Percentiles rank a stretch among this genome's conserved stretches.
phyloP scores from a whole-genome alignment of 2,888 invertebrate species.

The Osedax fenrisi region DNA sequence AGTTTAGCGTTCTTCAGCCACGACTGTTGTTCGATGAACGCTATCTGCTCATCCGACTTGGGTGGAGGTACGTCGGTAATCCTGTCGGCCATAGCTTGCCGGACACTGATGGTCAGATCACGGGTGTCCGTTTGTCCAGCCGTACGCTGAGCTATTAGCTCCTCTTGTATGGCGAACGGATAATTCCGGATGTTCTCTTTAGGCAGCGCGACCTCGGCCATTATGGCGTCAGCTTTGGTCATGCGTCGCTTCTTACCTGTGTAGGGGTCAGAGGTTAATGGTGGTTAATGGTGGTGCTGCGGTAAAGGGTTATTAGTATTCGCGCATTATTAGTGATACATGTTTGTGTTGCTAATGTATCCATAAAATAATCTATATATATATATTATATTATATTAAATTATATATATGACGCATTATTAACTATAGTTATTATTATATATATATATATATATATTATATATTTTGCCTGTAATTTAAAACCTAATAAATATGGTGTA shows the following conservation, averaged over 20 bases:
- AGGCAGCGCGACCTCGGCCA: not conserved
- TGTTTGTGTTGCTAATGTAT: no score
- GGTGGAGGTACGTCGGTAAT: not conserved
- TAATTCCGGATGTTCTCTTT: not conserved
- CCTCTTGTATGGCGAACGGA: not conserved
- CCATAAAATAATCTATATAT: no score
- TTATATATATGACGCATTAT: no score
- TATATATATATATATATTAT: no score
- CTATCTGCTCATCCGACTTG: not conserved
- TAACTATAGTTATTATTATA: no score
- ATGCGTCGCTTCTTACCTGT: not conserved
- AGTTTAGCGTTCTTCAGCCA: not conserved
- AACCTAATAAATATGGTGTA: no score
- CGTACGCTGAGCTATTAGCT: not conserved
- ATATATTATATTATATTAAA: no score
- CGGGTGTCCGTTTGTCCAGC: not conserved
- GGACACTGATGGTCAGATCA: not conserved
- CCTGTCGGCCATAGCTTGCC: not conserved
- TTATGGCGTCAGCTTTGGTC: not conserved
- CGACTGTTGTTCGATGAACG: not conserved
- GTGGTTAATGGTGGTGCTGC: not conserved
- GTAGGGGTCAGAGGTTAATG: not conserved
- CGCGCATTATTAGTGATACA: no score
- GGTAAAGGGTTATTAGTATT: not conserved
- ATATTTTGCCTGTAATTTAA: no score